Percentiles rank a stretch among this genome's conserved stretches.
These are phyloP conservation scores for Mesitornis unicolor DNA, from an alignment of 2,113 vertebrate species.

Conservation along the genomic window DNA sequence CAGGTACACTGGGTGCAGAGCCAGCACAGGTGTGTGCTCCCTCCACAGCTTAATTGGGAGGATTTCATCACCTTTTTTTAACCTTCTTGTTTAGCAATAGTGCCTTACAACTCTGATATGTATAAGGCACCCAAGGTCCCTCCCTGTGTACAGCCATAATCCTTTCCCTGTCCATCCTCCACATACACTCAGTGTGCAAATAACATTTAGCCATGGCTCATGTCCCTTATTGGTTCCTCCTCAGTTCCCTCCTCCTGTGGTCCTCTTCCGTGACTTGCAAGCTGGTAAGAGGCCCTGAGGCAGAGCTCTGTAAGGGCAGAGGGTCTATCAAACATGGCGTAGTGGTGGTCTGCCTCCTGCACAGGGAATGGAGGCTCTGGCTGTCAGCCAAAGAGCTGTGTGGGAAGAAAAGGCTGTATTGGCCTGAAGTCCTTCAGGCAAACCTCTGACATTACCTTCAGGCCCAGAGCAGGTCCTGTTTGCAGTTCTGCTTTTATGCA, in stretches of 20 bases:
- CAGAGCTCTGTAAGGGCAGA: background rate
- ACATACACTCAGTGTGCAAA: background rate
- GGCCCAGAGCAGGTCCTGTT: background rate
- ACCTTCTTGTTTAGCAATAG: background rate
- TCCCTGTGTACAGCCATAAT: background rate
- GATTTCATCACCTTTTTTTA: background rate
- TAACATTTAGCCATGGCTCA: background rate
- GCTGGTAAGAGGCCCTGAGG: background rate
- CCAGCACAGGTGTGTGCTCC: background rate
- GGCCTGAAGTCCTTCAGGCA: background rate
- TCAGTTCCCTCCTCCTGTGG: background rate
- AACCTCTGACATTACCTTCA: background rate
- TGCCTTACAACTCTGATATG: background rate
- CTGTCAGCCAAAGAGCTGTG: background rate
- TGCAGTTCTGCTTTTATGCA: background rate
- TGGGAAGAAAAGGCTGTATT: background rate
- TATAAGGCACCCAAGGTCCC: rapidly evolving
- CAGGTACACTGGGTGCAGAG: background rate
- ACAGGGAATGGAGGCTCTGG: background rate
- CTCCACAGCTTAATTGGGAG: background rate
- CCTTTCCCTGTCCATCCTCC: background rate
- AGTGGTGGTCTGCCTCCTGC: background rate
- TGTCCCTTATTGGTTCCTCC: background rate
- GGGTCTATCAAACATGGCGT: background rate
- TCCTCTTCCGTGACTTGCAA: background rate